Conservation (phyloP, 2,888 invertebrate species). For the Acrobeloides nanus region DNA sequence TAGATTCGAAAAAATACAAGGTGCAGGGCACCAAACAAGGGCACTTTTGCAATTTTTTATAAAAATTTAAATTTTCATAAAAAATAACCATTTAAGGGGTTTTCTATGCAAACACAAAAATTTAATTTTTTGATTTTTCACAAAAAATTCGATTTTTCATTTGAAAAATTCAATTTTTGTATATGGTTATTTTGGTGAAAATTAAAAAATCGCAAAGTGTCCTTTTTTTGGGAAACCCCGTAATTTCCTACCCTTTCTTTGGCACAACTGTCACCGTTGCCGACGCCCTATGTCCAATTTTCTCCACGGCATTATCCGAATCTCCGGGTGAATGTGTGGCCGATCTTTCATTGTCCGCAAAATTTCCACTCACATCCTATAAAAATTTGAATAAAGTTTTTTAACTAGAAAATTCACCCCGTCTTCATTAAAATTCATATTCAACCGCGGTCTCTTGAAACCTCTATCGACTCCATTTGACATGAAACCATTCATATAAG, state of each 20-base stretch:
- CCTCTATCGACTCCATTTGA: too few species aligned
- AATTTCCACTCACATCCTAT: too few species aligned
- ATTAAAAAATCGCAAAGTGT: background rate
- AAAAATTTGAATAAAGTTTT: too few species aligned
- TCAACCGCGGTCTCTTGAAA: too few species aligned
- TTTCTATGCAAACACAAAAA: too few species aligned
- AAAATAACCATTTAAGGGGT: background rate
- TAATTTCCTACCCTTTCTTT: constrained; percentile 3
- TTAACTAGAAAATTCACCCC: too few species aligned
- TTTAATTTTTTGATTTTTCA: too few species aligned
- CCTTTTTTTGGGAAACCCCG: background rate
- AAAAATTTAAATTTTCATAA: constrained; percentile 3
- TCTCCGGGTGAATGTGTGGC: background rate
- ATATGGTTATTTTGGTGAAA: background rate
- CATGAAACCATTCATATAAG: too few species aligned
- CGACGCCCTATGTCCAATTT: constrained; percentile 1
- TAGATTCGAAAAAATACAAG: too few species aligned
- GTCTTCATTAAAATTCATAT: too few species aligned
- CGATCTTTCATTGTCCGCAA: too few species aligned
- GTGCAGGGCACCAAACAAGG: too few species aligned
- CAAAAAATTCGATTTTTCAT: background rate
- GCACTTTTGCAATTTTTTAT: background rate
- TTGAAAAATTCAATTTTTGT: background rate
- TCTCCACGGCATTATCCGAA: background rate
- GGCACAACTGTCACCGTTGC: constrained; percentile 13